Base-by-base conservation (phyloP, 2,888 invertebrate species). In the Amphipoea lucens region DNA sequence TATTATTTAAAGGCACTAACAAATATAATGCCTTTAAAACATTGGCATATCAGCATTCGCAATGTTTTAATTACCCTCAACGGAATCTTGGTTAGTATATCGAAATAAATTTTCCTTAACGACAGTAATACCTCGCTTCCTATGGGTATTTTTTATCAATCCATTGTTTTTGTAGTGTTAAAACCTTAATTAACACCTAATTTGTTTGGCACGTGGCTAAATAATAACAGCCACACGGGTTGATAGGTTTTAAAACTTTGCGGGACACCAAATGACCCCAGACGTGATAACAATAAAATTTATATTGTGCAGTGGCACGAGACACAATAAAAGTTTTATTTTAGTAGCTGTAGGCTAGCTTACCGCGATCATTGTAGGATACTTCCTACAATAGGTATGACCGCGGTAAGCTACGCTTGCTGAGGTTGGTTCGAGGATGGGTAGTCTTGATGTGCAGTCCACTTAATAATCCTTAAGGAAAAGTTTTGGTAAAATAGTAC, bases 1-100 rank as follows among this genome's bases (percentile, higher is more conserved):
- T 81, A 74, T 77, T 81, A 85, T 75, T n/a, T 54, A 69, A n/a
- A 40, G 54, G 51, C 29, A 72, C 42, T 63, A 63, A 69, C 14
- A 60, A 17, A 29, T 60, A 62, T 48, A 54, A 70, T 69, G 48
- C 4, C 1, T 20, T 51, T 9, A 66, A 29, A 42, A 66, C 11
- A 42, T 74, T 48, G 14, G 48, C 20, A 2, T n/a, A 54, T 62
- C 54, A n/a, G 62, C 76, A 51, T 82, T 78, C 14, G 14, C 17
- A 40, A 67, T 40, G 14, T 78, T 74, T 74, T 87, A 87, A 84
- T 87, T 74, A 87, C 7, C 51, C 63, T n/a, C 60, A 60, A 74
- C 84, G 78, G 48, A 65, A 68, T 87, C 73, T 70, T 76, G 29
- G 73, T 57, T 20, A 36, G 1, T 29, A 45, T n/a, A 12, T 48